A percentile compares a stretch with the other conserved stretches of the same genome.
These are phyloP conservation scores for Anthophora plumipes DNA, from an alignment of 2,888 invertebrate species.

Conservation along the genomic window DNA sequence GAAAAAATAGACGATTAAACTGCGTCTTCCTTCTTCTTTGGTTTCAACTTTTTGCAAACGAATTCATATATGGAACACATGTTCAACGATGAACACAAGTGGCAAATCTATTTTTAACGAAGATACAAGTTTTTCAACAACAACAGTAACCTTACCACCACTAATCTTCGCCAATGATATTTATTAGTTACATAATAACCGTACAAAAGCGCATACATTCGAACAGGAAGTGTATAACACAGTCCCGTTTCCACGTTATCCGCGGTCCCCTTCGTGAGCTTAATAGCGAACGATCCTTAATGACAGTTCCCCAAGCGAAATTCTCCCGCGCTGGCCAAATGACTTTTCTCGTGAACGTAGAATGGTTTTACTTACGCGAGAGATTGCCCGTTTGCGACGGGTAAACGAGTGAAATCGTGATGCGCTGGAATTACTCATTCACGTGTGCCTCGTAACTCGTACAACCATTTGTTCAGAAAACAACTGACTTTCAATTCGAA, in stretches of 20 bases:
- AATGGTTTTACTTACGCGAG: slow-evolving; percentile 34
- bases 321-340: slow-evolving; percentile 46
- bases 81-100: too few species aligned
- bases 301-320: slow-evolving; percentile 48
- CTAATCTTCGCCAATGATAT: slow-evolving; percentile 2
- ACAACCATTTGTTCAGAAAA: neutral
- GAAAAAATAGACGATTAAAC: slow-evolving; percentile 4
- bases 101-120: neutral
- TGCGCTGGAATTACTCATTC: slow-evolving; percentile 22
- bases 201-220: neutral
- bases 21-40: neutral
- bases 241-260: slow-evolving; percentile 14
- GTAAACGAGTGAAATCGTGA: slow-evolving; percentile 16
- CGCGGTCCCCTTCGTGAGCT: slow-evolving; percentile 31
- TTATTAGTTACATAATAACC: neutral
- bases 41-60: neutral
- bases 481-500: too few species aligned
- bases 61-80: neutral
- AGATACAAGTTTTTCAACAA: neutral
- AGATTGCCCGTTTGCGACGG: slow-evolving; percentile 10
- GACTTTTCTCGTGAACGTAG: slow-evolving; percentile 42
- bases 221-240: neutral
- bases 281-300: slow-evolving; percentile 57
- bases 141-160: neutral
- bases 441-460: neutral